Evolutionary conservation across 2,797 vertebrate genomes (phyloP), one percentile per base, ranked within the genome.

Genomic region (Bucorvus abyssinicus): DNA sequence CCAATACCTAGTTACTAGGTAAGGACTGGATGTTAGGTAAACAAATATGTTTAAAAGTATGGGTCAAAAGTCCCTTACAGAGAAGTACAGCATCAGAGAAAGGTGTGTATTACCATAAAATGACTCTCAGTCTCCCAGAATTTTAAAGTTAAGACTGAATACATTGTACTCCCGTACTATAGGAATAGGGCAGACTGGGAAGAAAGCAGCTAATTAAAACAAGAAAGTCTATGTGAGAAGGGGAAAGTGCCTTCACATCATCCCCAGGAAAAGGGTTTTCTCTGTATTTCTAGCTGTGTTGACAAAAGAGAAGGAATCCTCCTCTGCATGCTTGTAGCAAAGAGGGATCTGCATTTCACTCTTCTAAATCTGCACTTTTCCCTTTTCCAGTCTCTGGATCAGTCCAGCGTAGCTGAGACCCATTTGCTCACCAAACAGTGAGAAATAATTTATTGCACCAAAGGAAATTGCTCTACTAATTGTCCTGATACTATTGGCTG

Each of bases 401-500:
- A 69, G 65, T 7, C 73, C n/a, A 81, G 59, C n/a, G 32, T 17
- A 81, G 29, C 20, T 17, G 38, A 96, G 70, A 67, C 32, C 52
- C 77, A 84, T 70, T 65, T 88, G 55, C 84, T 70, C 79, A 74
- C 70, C 76, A 76, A 91, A 90, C 44, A 77, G 36, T 45, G 11
- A 87, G 52, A 89, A 82, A 90, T 84, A 69, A 95, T 87, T 91
- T 74, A 89, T 27, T 75, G 67, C n/a, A 78, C 11, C 74, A 90
- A 67, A 94, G 74, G 67, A 90, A 93, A 91, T 50, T 44, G 27
- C 12, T 91, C 36, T 50, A 42, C 65, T 90, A 82, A 76, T 60
- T 94, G 74, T 79, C 29, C 29, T 60, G 21, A 79, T 32, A 38
- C 21, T 45, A 42, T 7, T 78, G 42, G 44, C 55, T 79, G 15